These are phyloP conservation scores for Micromussa lordhowensis DNA, from an alignment of 92 coral and sea anemone genomes.

Conservation along the genomic window DNA sequence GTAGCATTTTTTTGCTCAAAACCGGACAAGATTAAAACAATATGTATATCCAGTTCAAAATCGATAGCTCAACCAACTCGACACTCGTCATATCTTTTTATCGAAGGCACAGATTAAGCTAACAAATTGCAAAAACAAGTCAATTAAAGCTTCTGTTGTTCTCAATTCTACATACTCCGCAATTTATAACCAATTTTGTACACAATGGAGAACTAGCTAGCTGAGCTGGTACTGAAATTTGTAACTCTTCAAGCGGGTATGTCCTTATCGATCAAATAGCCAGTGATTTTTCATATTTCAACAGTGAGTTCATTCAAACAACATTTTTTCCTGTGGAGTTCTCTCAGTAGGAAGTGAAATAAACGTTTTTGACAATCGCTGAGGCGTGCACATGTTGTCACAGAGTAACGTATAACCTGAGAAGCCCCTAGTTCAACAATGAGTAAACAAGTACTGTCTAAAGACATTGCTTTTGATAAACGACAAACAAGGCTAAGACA, in stretches of 20 bases:
- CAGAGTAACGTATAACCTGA: not conserved
- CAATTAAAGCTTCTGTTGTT: not conserved
- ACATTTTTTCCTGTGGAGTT: not conserved
- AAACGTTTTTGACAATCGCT: slow-evolving; percentile 5
- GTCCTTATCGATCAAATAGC: not conserved
- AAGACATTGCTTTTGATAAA: not conserved
- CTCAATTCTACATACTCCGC: not conserved
- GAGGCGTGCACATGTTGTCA: not conserved
- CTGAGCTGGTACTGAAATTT: not conserved
- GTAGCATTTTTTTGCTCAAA: not conserved
- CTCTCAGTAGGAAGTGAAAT: not conserved
- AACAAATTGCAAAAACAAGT: not conserved
- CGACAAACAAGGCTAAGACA: not conserved
- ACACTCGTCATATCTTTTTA: not conserved
- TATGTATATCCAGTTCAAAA: not conserved
- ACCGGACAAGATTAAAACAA: not conserved
- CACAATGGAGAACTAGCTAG: not conserved
- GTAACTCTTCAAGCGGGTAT: not conserved
- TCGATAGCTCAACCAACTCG: not conserved
- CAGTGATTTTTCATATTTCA: not conserved
- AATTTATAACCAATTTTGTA: not conserved
- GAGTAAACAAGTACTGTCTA: slow-evolving; percentile 18
- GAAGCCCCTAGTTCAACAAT: slow-evolving; percentile 23
- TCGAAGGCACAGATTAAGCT: not conserved
- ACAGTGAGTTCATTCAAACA: not conserved